phyloP scores from a whole-genome alignment of 2,797 vertebrate species.

The Furcifer pardalis region DNA sequence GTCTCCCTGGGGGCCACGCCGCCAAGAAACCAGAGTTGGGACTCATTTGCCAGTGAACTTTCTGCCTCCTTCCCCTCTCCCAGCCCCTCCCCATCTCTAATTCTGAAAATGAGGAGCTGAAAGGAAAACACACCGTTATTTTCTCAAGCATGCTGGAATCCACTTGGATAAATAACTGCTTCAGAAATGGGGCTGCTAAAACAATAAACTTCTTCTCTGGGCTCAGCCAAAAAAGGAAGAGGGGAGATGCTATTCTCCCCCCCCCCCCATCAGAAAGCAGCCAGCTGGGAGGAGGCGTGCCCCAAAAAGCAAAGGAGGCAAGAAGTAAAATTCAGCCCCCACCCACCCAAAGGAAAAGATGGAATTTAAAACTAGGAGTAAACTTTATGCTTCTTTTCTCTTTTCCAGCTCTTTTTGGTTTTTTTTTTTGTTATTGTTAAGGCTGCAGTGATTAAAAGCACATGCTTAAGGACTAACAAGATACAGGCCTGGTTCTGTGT shows the following conservation, averaged over 20 bases:
- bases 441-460: constrained; percentile 66
- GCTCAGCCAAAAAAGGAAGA: constrained; percentile 64
- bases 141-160: constrained; percentile 70
- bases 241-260: constrained; percentile 45
- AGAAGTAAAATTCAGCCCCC: no score
- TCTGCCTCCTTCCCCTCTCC: background rate
- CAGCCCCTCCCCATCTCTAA: background rate
- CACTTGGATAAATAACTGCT: constrained; percentile 73
- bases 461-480: constrained; percentile 52
- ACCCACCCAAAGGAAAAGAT: constrained; percentile 11
- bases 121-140: constrained; percentile 65
- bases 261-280: constrained; percentile 1
- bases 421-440: background rate
- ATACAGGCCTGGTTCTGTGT: constrained; percentile 14
- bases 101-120: constrained; percentile 59
- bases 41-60: background rate
- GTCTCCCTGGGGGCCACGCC: background rate
- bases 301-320: background rate
- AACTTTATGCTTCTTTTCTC: constrained; percentile 10
- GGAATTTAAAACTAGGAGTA: background rate
- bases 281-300: constrained; percentile 14
- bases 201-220: constrained; percentile 71
- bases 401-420: background rate
- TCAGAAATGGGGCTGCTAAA: constrained; percentile 70
- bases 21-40: background rate